A percentile compares a stretch with the other conserved stretches of the same genome.
phyloP scores from a whole-genome alignment of 1,140 invertebrate genomes.

The Drosophila kurseongensis region DNA sequence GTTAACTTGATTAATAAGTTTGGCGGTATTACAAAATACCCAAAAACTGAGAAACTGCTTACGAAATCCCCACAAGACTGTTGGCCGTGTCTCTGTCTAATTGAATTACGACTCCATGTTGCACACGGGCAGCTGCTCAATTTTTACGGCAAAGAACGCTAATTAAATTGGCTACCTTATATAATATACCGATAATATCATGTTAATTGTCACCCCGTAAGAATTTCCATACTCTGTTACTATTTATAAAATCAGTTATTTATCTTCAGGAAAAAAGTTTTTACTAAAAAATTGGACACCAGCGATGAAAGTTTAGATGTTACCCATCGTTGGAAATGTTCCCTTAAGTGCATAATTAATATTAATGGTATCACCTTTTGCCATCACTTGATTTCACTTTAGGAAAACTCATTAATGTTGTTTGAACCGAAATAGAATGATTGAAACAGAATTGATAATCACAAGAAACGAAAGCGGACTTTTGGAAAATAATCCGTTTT shows the following conservation, averaged over 20 bases:
- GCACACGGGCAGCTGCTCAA: background rate
- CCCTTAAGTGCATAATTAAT: background rate
- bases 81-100: constrained; percentile 17
- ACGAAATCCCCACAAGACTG: constrained; percentile 45
- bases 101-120: constrained; percentile 32
- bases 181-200: background rate
- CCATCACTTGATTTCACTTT: background rate
- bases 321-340: background rate
- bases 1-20: constrained; percentile 76
- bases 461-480: background rate
- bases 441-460: background rate
- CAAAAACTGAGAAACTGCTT: constrained; percentile 52
- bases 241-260: no score
- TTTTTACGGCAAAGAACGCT: constrained; percentile 1
- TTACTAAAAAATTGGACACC: background rate
- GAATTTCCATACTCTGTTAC: background rate
- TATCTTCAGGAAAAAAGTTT: no score
- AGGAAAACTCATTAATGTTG: no score
- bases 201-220: background rate
- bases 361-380: background rate
- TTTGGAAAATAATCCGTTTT: no score
- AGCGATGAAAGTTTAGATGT: background rate
- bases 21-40: constrained; percentile 72
- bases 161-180: background rate
- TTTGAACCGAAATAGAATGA: no score